Evolutionary conservation across 2,888 invertebrate species (phyloP), one percentile per base, ranked within the genome.

Genomic region (Escarpia spicata): DNA sequence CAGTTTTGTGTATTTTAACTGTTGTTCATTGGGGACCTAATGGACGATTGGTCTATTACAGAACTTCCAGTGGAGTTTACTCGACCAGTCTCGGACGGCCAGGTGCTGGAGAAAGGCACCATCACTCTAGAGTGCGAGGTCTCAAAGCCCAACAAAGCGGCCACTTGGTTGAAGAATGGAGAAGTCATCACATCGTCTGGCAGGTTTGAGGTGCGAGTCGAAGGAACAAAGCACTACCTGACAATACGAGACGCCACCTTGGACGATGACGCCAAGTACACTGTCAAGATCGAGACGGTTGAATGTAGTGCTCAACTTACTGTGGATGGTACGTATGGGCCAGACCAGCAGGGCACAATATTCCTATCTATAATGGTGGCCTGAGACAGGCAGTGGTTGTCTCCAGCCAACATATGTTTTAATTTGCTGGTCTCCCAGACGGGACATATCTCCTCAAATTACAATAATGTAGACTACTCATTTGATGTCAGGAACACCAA

Each of bases 221-320:
- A 95, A 92, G 95, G 96, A 19, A 95, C 95, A 93, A 91, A 92
- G 60, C 93, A 94, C 75, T 91, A 94, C 31, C 97, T 99, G 89
- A 98, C 98, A 96, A 98, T 99, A 95, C 98, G 98, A 95, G 98
- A 98, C 94, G 97, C 98, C 90, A 97, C 97, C 93, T 96, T 97
- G 0, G 97, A 97, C 93, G 99, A 99, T 96, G 98, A 97, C 91
- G 99, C 98, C n/a, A 97, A 97, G 95, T 99, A 99, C 96, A 97
- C 98, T 0, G 98, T 99, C 95, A 95, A 93, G 15, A 93, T 93
- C 43, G 93, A 93, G 26, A 75, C 92, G 10, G 92, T 94, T 26
- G 92, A 93, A n/a, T 93, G 93, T 45, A 92, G 93, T 43, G 94
- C 92, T 1, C 60, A 37, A 37, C 92, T 94, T 26, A 93, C 92